Evolutionary conservation across 2,113 vertebrate genomes (phyloP).

Genomic region (Stigmatopora nigra): DNA sequence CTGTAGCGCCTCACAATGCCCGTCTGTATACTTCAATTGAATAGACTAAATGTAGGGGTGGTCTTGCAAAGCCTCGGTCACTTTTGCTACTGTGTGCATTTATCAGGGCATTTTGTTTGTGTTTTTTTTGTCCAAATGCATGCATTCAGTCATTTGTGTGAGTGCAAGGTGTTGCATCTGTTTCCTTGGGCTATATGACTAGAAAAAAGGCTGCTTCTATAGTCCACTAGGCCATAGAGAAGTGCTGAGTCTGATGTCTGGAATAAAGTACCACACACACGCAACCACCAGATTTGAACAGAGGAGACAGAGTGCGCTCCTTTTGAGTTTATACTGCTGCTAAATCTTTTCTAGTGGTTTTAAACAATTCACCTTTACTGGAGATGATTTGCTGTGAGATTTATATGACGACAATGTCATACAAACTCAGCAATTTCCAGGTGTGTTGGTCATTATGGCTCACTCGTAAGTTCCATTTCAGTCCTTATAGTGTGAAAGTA

Average conservation of each 20-base stretch:
- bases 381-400: constrained; percentile 28
- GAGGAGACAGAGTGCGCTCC: constrained; percentile 18
- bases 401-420: constrained; percentile 30
- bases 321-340: constrained; percentile 7
- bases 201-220: constrained; percentile 41
- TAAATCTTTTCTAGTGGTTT: constrained; percentile 25
- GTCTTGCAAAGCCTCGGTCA: constrained; percentile 52
- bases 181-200: constrained; percentile 21
- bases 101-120: constrained; percentile 21
- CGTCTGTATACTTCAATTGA: constrained; percentile 47
- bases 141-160: constrained; percentile 34
- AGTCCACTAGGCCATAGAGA: constrained; percentile 50
- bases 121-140: constrained; percentile 15
- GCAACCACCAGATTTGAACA: constrained; percentile 36
- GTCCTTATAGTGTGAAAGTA: constrained; percentile 34
- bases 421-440: constrained; percentile 36
- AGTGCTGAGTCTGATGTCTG: constrained; percentile 51
- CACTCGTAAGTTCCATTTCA: constrained; percentile 34
- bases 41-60: constrained; percentile 46
- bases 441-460: constrained; percentile 37
- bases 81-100: constrained; percentile 10
- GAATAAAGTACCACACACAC: constrained; percentile 32
- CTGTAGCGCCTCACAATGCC: constrained; percentile 58
- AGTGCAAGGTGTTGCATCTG: constrained; percentile 31
- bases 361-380: constrained; percentile 13